Percentiles rank a stretch among this genome's conserved stretches.
phyloP scores from a whole-genome alignment of 2,888 invertebrate species.

The Neelides folsomi region DNA sequence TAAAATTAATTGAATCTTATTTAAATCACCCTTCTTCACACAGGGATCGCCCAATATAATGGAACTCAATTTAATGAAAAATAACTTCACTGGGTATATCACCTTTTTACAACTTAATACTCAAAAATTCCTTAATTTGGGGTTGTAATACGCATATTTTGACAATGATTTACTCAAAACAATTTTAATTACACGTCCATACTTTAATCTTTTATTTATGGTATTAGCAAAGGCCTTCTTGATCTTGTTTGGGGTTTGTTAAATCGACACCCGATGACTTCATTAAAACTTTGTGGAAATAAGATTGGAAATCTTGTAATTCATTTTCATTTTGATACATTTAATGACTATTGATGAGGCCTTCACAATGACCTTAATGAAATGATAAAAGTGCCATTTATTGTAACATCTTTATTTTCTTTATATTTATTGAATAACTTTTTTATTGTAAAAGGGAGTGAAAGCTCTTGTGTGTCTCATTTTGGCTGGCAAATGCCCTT shows the following conservation, averaged over 20 bases:
- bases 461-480: conserved; percentile 25
- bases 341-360: not conserved
- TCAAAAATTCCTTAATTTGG: no score
- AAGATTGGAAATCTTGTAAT: conserved; percentile 28
- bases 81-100: conserved; percentile 18
- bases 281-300: conserved; percentile 27
- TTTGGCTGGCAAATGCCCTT: conserved; percentile 25
- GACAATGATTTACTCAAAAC: no score
- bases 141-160: no score
- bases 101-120: no score
- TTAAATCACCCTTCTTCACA: not conserved
- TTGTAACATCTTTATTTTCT: not conserved
- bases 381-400: not conserved
- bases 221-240: conserved; percentile 11
- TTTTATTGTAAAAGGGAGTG: conserved; percentile 21
- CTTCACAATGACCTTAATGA: not conserved
- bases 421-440: not conserved
- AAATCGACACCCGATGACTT: conserved; percentile 18
- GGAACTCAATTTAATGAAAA: conserved; percentile 25
- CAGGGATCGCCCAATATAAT: conserved; percentile 15
- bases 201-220: no score
- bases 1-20: not conserved
- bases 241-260: conserved; percentile 16
- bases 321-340: not conserved
- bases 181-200: no score